Conservation (phyloP, 2,113 vertebrate species). For the Ochotona princeps region DNA sequence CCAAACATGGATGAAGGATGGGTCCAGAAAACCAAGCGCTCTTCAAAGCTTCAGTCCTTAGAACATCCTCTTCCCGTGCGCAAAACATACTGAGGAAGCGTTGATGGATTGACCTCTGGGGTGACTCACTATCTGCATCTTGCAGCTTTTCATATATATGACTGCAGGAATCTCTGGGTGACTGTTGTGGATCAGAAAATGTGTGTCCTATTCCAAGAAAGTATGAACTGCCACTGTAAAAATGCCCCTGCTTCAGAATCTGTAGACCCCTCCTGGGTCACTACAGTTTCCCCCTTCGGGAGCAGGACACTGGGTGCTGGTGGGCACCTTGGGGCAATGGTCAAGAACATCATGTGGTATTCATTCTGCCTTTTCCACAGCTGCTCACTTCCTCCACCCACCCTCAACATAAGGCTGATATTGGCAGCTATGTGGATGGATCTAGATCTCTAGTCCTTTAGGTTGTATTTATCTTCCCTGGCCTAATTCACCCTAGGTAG, state of each 20-base stretch:
- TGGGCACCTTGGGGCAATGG: not conserved
- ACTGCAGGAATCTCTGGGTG: not conserved
- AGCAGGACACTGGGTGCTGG: not conserved
- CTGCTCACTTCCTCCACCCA: not conserved
- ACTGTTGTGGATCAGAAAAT: not conserved
- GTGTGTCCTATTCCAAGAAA: not conserved
- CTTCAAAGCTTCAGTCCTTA: not conserved
- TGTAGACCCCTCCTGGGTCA: not conserved
- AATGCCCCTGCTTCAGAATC: not conserved
- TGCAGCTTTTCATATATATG: not conserved
- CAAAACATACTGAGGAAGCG: not conserved
- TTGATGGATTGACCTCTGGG: not conserved
- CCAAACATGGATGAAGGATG: not conserved
- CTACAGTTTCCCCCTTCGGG: not conserved
- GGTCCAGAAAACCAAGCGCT: not conserved
- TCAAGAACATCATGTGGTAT: not conserved
- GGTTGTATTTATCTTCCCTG: not conserved
- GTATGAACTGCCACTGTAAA: fast-evolving
- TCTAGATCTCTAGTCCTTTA: not conserved
- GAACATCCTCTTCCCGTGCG: not conserved
- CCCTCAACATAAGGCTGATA: not conserved
- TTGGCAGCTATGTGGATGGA: not conserved
- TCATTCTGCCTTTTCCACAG: not conserved
- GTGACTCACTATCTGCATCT: not conserved
- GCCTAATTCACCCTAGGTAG: not conserved